Conservation (phyloP, 2,113 vertebrate species). For the Myotis lucifugus region DNA sequence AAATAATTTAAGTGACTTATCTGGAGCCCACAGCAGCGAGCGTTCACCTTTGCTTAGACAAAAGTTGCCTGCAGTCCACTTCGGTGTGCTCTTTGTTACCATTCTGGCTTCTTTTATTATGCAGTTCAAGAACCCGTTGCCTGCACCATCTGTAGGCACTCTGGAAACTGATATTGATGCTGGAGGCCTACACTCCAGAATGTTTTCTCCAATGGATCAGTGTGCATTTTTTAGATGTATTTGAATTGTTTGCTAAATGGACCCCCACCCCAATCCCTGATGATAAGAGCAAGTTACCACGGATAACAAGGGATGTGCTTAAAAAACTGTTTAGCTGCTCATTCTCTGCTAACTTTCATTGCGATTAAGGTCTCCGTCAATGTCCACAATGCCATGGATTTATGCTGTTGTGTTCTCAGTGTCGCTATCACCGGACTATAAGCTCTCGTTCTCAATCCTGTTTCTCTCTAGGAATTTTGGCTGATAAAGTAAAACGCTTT, state of each 20-base stretch:
- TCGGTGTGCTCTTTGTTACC: background rate
- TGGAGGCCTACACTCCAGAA: background rate
- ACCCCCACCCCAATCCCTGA: no score
- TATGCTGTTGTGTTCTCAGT: background rate
- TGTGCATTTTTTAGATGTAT: background rate
- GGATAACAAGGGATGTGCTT: background rate
- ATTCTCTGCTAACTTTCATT: background rate
- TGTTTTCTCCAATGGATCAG: background rate
- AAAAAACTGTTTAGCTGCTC: background rate
- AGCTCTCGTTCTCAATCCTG: background rate
- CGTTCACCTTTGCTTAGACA: background rate
- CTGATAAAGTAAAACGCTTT: background rate
- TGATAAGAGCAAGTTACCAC: background rate
- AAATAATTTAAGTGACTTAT: background rate
- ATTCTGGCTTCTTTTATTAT: background rate
- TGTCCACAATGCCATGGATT: background rate
- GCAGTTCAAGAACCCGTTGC: background rate
- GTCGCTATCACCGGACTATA: background rate
- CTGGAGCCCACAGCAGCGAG: background rate
- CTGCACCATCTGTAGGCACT: background rate
- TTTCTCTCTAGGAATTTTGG: background rate
- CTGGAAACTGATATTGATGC: background rate
- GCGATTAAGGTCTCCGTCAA: background rate
- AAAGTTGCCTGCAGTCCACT: background rate
- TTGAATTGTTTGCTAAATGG: background rate